phyloP scores from a whole-genome alignment of 2,113 vertebrate genomes.

The Pseudopodoces humilis region DNA sequence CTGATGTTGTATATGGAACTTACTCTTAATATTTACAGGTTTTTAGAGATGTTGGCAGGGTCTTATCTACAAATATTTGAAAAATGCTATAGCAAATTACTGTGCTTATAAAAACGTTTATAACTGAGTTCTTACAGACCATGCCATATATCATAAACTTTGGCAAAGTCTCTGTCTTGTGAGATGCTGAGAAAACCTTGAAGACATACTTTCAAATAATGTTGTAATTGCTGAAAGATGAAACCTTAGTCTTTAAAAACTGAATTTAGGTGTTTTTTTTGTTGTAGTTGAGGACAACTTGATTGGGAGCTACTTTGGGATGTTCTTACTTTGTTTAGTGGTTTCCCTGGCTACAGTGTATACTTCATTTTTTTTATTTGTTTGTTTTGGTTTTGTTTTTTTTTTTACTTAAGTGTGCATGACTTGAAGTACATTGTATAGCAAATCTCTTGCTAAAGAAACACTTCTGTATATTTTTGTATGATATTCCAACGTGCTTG shows the following conservation, averaged over 20 bases:
- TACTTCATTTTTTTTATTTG: neutral
- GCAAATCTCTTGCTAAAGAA: neutral
- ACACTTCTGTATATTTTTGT: slow-evolving; percentile 45
- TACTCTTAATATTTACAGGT: neutral
- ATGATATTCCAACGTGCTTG: slow-evolving; percentile 3
- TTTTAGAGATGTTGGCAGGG: neutral
- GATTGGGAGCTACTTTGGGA: neutral
- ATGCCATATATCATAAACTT: neutral
- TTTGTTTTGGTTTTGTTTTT: neutral
- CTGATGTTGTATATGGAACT: neutral
- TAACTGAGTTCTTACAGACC: neutral
- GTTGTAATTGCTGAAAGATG: neutral
- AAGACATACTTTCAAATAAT: neutral
- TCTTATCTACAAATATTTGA: neutral
- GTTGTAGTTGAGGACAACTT: neutral
- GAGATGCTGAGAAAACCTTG: neutral
- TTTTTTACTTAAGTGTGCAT: slow-evolving; percentile 7
- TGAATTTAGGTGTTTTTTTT: neutral
- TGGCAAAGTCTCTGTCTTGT: neutral
- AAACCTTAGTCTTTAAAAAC: neutral
- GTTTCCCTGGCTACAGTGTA: neutral
- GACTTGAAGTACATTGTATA: slow-evolving; percentile 28
- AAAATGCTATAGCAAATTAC: neutral
- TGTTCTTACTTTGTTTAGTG: neutral
- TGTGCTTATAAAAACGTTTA: neutral